A percentile compares a stretch with the other conserved stretches of the same genome.
These are phyloP conservation scores for Channa striata DNA, from an alignment of 2,797 vertebrate genomes.

Conservation along the genomic window DNA sequence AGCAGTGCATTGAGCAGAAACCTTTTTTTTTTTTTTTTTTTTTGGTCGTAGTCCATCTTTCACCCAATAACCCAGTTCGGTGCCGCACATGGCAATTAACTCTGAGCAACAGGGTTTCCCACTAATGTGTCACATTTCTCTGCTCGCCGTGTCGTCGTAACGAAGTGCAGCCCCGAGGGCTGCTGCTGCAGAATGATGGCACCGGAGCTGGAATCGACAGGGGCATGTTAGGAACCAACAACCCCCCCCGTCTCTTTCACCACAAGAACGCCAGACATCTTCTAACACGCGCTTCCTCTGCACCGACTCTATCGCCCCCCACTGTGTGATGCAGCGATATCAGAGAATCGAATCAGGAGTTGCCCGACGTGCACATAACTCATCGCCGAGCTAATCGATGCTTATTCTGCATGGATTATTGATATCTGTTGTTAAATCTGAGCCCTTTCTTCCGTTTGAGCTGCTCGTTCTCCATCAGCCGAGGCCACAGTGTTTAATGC, in stretches of 20 bases:
- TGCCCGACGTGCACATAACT: slow-evolving; percentile 58
- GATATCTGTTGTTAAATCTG: slow-evolving; percentile 61
- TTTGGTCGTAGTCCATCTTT: slow-evolving; percentile 43
- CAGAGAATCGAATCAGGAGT: slow-evolving; percentile 73
- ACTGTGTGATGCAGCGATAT: slow-evolving; percentile 53
- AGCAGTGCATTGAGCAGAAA: slow-evolving; percentile 29
- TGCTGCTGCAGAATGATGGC: slow-evolving; percentile 59
- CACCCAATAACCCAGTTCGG: slow-evolving; percentile 64
- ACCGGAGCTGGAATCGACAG: slow-evolving; percentile 50
- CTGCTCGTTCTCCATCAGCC: slow-evolving; percentile 41
- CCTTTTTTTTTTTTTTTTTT: slow-evolving; percentile 15
- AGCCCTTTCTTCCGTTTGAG: slow-evolving; percentile 27
- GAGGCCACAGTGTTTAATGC: slow-evolving; percentile 49
- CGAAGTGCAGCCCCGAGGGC: slow-evolving; percentile 74
- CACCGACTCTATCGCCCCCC: slow-evolving; percentile 5
- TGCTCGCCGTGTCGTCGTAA: slow-evolving; percentile 68
- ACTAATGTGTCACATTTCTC: slow-evolving; percentile 75
- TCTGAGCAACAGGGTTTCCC: slow-evolving; percentile 65
- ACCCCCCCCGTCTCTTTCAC: slow-evolving; percentile 14
- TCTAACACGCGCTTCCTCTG: slow-evolving; percentile 31
- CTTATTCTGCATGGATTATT: slow-evolving; percentile 69
- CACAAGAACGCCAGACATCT: slow-evolving; percentile 50
- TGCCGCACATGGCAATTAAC: slow-evolving; percentile 69
- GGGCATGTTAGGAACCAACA: slow-evolving; percentile 48
- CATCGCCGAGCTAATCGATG: slow-evolving; percentile 66